phyloP scores from a whole-genome alignment of 2,888 invertebrate genomes.

The Drosophila pseudotakahashii region DNA sequence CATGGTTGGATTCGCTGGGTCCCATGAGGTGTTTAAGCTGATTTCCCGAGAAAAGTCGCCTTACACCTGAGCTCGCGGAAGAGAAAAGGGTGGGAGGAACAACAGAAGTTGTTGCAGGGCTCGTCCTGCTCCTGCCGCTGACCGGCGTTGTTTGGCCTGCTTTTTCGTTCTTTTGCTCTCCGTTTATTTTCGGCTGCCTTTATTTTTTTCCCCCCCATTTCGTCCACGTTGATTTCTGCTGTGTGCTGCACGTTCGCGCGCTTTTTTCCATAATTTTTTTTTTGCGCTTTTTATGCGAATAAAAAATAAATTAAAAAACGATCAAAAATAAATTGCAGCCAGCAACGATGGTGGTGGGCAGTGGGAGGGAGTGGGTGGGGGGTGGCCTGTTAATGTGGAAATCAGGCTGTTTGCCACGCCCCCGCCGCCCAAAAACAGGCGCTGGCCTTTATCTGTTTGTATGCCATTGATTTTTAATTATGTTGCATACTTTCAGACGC shows the following conservation, averaged over 20 bases:
- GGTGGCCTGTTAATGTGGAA: slow-evolving; percentile 65
- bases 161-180: slow-evolving; percentile 36
- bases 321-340: slow-evolving; percentile 74
- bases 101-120: slow-evolving; percentile 26
- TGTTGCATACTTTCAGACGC: slow-evolving; percentile 74
- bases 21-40: slow-evolving; percentile 65
- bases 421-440: slow-evolving; percentile 17
- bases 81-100: neutral
- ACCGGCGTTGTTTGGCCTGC: slow-evolving; percentile 66
- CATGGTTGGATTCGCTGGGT: slow-evolving; percentile 56
- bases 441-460: slow-evolving; percentile 72
- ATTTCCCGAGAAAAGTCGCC: slow-evolving; percentile 41
- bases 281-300: slow-evolving; percentile 62
- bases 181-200: slow-evolving; percentile 47
- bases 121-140: slow-evolving; percentile 57
- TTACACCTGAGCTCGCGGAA: neutral
- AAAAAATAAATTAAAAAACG: slow-evolving; percentile 79
- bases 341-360: slow-evolving; percentile 28
- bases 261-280: slow-evolving; percentile 57
- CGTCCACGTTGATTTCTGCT: slow-evolving; percentile 62
- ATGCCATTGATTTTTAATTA: slow-evolving; percentile 83
- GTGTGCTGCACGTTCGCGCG: slow-evolving; percentile 51
- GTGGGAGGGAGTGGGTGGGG: slow-evolving; percentile 19
- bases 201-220: slow-evolving; percentile 26
- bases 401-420: slow-evolving; percentile 65